Evolutionary conservation across 2,113 vertebrate genomes (phyloP), one percentile per base, ranked within the genome.

Genomic region (Gracilinanus agilis): DNA sequence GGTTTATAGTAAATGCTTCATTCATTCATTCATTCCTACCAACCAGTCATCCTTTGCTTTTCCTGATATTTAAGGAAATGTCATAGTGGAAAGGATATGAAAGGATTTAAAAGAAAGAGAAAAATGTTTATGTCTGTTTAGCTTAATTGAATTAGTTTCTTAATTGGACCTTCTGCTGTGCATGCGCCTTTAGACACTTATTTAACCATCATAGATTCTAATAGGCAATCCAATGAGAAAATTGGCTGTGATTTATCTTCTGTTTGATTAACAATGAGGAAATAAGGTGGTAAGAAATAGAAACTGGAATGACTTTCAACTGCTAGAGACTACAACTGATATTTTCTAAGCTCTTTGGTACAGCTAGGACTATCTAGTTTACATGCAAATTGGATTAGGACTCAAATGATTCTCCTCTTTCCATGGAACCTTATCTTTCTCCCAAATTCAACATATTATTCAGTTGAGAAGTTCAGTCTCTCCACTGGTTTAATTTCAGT

Each of bases 121-220:
- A 53, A 40, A 44, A 2, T 3, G 44, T 97, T 40, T 49, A 11
- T 7, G 92, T 94, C 93, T 97, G 0, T 53, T 96, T 90, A 91
- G 56, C 88, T 93, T 98, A 95, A 98, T 97, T 97, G 95, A 95
- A 91, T 96, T 96, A 54, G 53, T 29, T 16, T 96, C 83, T 91
- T 97, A 98, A 96, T 97, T 96, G 90, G 88, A 92, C 25, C n/a
- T 96, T 95, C 89, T 95, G 93, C 7, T 44, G 24, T 95, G 95
- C 40, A 23, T 95, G 95, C 97, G 95, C 8, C 90, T 97, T 49
- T 95, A 95, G 92, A 90, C 93, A 90, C 93, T 97, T 95, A 90
- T 93, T 97, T 95, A 90, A 53, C 91, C 92, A 23, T 9, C 1
- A 94, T 96, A 93, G 90, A 93, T 95, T 96, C 90, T 91, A 75